Evolutionary conservation across 2,113 vertebrate species (phyloP).

Genomic region (Actenoides lindsayi): DNA sequence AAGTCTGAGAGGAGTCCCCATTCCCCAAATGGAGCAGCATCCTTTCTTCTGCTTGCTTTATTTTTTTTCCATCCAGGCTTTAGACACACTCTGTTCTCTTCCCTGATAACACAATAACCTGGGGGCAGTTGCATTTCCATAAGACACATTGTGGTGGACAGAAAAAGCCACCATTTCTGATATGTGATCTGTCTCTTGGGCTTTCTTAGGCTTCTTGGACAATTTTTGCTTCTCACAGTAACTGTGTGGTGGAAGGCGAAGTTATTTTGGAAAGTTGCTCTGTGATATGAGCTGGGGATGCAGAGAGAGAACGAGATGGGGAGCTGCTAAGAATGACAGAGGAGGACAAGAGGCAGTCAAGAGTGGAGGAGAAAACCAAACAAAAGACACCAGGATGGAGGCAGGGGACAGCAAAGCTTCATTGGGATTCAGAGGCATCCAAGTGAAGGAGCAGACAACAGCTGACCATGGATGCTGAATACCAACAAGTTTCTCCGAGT

Average conservation of each 20-base stretch:
- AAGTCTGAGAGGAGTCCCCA: not conserved
- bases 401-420: not conserved
- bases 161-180: not conserved
- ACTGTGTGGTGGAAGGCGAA: not conserved
- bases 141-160: not conserved
- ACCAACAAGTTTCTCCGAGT: not conserved
- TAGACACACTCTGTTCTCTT: rapidly evolving
- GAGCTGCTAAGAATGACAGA: not conserved
- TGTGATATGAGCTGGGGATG: not conserved
- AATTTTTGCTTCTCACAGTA: not conserved
- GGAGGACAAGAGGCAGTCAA: not conserved
- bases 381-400: not conserved
- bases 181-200: not conserved
- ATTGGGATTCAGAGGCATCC: not conserved
- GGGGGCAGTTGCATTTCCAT: not conserved
- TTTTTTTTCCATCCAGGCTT: not conserved
- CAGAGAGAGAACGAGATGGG: not conserved
- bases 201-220: not conserved
- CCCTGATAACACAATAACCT: not conserved
- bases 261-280: not conserved
- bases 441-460: not conserved
- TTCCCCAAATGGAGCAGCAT: not conserved
- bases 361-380: not conserved
- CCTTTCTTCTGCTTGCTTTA: not conserved
- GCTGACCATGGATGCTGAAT: not conserved